phyloP scores from a whole-genome alignment of 2,797 vertebrate species.

The Dendrocincla fuliginosa region DNA sequence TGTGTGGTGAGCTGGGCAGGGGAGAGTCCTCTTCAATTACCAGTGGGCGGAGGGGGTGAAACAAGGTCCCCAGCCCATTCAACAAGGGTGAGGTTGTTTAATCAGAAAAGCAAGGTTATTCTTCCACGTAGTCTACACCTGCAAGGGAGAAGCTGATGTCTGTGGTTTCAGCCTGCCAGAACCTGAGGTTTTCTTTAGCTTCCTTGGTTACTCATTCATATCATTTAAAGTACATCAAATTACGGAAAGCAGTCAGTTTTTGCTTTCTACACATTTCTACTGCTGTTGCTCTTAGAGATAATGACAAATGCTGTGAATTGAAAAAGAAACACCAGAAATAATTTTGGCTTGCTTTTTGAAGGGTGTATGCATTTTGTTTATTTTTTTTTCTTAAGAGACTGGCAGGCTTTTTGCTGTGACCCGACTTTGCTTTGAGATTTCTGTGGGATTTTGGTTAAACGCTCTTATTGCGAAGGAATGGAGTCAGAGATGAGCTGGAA shows the following conservation, averaged over 20 bases:
- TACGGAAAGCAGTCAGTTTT: not conserved
- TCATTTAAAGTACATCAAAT: not conserved
- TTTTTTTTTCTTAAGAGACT: not conserved
- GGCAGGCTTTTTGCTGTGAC: not conserved
- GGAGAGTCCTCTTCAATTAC: not conserved
- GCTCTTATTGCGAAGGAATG: not conserved
- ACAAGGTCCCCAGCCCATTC: not conserved
- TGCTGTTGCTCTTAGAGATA: not conserved
- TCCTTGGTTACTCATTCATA: constrained; percentile 7
- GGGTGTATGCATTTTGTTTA: not conserved
- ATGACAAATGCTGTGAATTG: not conserved
- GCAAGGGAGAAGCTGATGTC: not conserved
- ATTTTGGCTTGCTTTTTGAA: not conserved
- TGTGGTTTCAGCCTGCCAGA: constrained; percentile 8
- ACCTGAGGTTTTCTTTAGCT: constrained; percentile 27
- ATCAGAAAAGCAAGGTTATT: not conserved
- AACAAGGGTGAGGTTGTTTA: not conserved
- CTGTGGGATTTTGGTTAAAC: not conserved
- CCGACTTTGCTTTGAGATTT: not conserved
- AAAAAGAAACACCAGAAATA: not conserved
- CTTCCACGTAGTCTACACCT: not conserved
- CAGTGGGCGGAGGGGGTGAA: not conserved
- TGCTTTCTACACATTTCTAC: not conserved
- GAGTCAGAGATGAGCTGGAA: not conserved
- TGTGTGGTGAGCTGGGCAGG: not conserved